Conservation (phyloP, 2,113 vertebrate genomes). For the Actenoides hombroni region DNA sequence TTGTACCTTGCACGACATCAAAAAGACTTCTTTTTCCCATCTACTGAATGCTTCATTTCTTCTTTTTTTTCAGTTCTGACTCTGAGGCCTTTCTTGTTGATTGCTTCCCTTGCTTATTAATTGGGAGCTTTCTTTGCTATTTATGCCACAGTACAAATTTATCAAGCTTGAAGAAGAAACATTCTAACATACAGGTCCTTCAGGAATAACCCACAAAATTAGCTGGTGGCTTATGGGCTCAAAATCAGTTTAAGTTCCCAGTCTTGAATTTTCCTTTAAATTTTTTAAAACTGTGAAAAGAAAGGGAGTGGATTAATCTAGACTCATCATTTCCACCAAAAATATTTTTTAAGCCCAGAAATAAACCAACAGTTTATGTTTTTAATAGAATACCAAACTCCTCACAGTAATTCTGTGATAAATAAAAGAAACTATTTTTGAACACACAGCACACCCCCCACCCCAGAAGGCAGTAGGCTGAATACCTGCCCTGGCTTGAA, state of each 20-base stretch:
- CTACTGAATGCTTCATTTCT: not conserved
- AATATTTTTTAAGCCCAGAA: not conserved
- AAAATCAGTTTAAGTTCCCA: not conserved
- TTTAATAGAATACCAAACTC: not conserved
- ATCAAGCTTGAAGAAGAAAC: not conserved
- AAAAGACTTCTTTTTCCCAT: not conserved
- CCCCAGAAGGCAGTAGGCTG: not conserved
- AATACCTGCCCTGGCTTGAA: not conserved
- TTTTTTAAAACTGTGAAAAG: not conserved
- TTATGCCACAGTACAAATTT: not conserved
- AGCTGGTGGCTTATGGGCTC: not conserved
- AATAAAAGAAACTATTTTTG: not conserved
- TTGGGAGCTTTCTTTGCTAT: not conserved
- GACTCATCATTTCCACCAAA: not conserved
- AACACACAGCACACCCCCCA: fast-evolving
- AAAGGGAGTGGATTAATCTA: not conserved
- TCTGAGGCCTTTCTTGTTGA: not conserved
- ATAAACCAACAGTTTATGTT: not conserved
- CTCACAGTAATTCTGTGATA: not conserved
- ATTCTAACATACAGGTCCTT: not conserved
- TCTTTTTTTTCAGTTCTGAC: not conserved
- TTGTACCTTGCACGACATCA: not conserved
- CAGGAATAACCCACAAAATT: not conserved
- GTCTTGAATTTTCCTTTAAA: not conserved
- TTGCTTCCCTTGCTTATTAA: not conserved